Evolutionary conservation across 1,140 invertebrate species (phyloP), one percentile per base, ranked within the genome.

Genomic region (Ceratoteleas bidentatus): DNA sequence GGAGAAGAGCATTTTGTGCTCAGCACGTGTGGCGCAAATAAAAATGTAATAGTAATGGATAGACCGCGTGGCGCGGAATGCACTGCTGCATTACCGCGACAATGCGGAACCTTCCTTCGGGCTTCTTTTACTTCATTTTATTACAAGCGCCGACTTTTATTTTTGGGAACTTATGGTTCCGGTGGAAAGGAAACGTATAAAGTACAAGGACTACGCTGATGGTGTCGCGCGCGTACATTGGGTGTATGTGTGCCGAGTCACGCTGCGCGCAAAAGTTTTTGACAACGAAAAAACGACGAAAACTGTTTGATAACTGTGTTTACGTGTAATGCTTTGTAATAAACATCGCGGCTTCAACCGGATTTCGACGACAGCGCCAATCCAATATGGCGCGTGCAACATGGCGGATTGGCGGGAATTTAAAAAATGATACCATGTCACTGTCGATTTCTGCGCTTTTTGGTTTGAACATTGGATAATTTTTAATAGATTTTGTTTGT

Each of bases 1-100:
- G 58, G 13, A 58, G 61, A 72, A 64, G 73, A 73, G 69, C 65
- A 77, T 84, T 84, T 73, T 61, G 70, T 57, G 74, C 57, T 68
- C 73, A 53, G 75, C 83, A 84, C 83, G 79, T 84, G 72, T 78
- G 54, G 54, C 15, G 62, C 78, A 84, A 85, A 85, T 85, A 85
- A 84, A 81, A 86, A 78, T 81, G 83, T 82, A 85, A 86, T 86
- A 84, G 81, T 85, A 85, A 86, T 86, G 84, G 85, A 86, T 85
- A 82, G 81, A 85, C 79, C 70, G 81, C 77, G 85, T 81, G 75
- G 69, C 76, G 73, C 47, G 73, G 74, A 87, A 82, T 78, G 78
- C 83, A 68, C 70, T 79, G 81, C 74, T 82, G 85, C 77, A 85
- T 84, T 85, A 84, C 79, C 85, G 77, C 73, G 82, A 81, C 83